phyloP scores from a whole-genome alignment of 2,888 invertebrate genomes.

The Melanargia galathea region DNA sequence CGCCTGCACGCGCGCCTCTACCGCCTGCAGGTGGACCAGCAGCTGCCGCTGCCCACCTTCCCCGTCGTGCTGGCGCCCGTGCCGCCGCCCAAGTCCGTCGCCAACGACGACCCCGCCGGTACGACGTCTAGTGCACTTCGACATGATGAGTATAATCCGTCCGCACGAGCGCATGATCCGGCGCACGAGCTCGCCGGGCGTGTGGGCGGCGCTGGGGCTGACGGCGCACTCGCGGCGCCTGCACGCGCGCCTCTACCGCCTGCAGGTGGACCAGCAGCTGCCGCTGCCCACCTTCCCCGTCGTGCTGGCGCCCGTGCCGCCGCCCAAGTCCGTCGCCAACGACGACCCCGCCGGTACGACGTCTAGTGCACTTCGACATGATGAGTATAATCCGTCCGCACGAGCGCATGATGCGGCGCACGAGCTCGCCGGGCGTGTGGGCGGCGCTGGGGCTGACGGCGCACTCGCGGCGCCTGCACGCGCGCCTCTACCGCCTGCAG shows the following conservation, averaged over 20 bases:
- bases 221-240: constrained; percentile 92
- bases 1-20: constrained; percentile 95
- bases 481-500: constrained; percentile 91
- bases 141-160: constrained; percentile 86
- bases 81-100: constrained; percentile 96
- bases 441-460: constrained; percentile 88
- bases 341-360: constrained; percentile 81
- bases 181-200: constrained; percentile 92
- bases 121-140: no score
- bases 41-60: constrained; percentile 95
- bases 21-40: constrained; percentile 95
- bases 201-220: constrained; percentile 93
- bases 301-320: constrained; percentile 96
- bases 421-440: constrained; percentile 95
- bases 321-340: constrained; percentile 95
- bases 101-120: constrained; percentile 85
- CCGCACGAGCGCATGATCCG: constrained; percentile 86
- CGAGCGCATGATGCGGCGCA: constrained; percentile 87
- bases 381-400: constrained; percentile 87
- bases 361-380: no score
- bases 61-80: constrained; percentile 97
- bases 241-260: constrained; percentile 92
- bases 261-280: constrained; percentile 97
- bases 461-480: constrained; percentile 94
- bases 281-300: constrained; percentile 96